These are phyloP conservation scores for Gallinago paraguaiae DNA, from an alignment of 2,113 vertebrate species.

Conservation along the genomic window DNA sequence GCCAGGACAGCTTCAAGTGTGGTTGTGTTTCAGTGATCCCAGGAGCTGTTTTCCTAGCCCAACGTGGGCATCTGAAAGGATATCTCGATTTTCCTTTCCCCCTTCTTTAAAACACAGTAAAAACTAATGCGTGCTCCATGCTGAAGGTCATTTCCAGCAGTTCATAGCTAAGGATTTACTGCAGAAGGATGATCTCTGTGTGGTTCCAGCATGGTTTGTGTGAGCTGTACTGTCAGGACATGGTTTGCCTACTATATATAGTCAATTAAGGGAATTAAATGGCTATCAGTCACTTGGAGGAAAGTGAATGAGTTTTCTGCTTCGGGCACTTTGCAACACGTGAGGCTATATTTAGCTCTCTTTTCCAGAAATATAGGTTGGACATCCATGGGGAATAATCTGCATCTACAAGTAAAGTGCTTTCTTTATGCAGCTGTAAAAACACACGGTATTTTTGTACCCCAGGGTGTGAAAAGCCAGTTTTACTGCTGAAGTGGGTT, in stretches of 20 bases:
- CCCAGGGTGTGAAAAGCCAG: not conserved
- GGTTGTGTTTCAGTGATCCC: not conserved
- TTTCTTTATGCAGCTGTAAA: not conserved
- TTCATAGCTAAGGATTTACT: not conserved
- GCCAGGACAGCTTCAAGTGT: not conserved
- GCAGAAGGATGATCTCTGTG: not conserved
- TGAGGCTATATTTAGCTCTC: not conserved
- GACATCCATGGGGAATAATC: not conserved
- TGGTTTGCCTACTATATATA: not conserved
- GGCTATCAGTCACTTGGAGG: not conserved
- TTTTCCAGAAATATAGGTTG: not conserved
- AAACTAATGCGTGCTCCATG: not conserved
- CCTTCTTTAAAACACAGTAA: not conserved
- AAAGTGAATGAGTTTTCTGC: not conserved
- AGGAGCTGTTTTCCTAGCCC: not conserved
- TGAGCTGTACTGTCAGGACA: not conserved
- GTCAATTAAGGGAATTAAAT: conserved; percentile 15
- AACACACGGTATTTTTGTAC: not conserved
- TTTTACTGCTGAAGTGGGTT: not conserved
- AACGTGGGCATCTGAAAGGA: not conserved
- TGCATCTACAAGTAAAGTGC: not conserved
- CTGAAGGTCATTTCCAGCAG: not conserved
- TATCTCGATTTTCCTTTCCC: not conserved
- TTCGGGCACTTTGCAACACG: not conserved
- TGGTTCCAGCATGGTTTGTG: not conserved